Evolutionary conservation across 2,113 vertebrate genomes (phyloP), one percentile per base, ranked within the genome.

Genomic region (Callipepla californica): DNA sequence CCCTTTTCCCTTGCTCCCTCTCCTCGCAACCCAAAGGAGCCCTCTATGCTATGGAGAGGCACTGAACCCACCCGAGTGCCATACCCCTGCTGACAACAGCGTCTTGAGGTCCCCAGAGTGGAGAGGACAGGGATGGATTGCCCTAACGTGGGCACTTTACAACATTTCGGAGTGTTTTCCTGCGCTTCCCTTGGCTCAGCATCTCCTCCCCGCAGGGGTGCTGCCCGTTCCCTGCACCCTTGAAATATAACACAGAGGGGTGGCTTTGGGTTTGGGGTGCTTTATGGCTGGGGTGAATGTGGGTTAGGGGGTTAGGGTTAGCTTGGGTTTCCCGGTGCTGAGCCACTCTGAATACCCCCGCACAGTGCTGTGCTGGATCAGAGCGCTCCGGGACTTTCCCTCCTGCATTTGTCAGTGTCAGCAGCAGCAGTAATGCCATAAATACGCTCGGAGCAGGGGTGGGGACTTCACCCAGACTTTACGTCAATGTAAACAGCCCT

Each of bases 401-500:
- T 69, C 77, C 81, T 5, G 79, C 96, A 96, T 97, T 97, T 97
- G 92, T 97, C 94, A 94, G 95, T 93, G 86, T 97, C 94, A 95
- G 94, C 70, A 78, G 91, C 18, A 92, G 91, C 18, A 92, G 21
- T 89, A 93, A 95, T 96, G 96, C 82, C 96, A 93, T 95, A 96
- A 97, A 97, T 96, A 94, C 90, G 93, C 81, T 93, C 85, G 67
- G 92, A 93, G 94, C 75, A 85, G 90, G 91, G 94, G 94, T 94
- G 96, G 96, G 96, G 98, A 98, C 76, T 96, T 98, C 96, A 97
- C 97, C 97, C 97, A 98, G 98, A 98, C 97, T 97, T 97, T 97
- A 98, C 98, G 98, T 98, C 97, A 98, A 97, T 98, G 98, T 98
- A 98, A 98, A 98, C 98, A 98, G 97, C 97, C 97, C 97, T 99